Evolutionary conservation across 2,113 vertebrate species (phyloP).

Genomic region (Lipophrys pholis): DNA sequence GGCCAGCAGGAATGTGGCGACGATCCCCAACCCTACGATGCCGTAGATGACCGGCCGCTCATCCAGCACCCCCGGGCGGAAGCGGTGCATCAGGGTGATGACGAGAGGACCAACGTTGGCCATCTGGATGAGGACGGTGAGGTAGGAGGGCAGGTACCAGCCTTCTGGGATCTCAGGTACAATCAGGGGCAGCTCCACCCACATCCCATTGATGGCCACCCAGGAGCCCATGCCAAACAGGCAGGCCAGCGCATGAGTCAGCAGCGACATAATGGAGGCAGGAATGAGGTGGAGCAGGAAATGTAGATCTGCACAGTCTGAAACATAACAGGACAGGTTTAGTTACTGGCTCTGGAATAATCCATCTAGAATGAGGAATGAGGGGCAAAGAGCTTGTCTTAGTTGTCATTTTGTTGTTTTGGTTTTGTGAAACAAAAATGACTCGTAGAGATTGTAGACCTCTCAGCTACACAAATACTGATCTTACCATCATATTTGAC

Average conservation of each 20-base stretch:
- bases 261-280: constrained; percentile 78
- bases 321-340: constrained; percentile 40
- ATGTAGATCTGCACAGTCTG: constrained; percentile 50
- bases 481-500: too few relatives aligned
- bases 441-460: too few relatives aligned
- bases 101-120: constrained; percentile 87
- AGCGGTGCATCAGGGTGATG: constrained; percentile 84
- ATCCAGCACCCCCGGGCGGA: constrained; percentile 77
- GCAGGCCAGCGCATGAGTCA: constrained; percentile 82
- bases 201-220: constrained; percentile 90
- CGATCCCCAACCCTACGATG: constrained; percentile 78
- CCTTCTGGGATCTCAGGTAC: constrained; percentile 81
- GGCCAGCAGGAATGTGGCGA: constrained; percentile 85
- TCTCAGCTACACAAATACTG: too few relatives aligned
- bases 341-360: constrained; percentile 7
- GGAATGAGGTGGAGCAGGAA: constrained; percentile 32
- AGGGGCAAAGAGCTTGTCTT: too few relatives aligned
- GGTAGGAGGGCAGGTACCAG: constrained; percentile 88
- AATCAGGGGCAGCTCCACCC: constrained; percentile 88
- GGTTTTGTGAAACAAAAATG: too few relatives aligned
- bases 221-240: constrained; percentile 88
- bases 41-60: constrained; percentile 82
- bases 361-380: too few relatives aligned
- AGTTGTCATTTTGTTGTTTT: too few relatives aligned
- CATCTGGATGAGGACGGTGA: constrained; percentile 88